Conservation (phyloP, 1,140 invertebrate genomes). For the Phymastichus coffea region DNA sequence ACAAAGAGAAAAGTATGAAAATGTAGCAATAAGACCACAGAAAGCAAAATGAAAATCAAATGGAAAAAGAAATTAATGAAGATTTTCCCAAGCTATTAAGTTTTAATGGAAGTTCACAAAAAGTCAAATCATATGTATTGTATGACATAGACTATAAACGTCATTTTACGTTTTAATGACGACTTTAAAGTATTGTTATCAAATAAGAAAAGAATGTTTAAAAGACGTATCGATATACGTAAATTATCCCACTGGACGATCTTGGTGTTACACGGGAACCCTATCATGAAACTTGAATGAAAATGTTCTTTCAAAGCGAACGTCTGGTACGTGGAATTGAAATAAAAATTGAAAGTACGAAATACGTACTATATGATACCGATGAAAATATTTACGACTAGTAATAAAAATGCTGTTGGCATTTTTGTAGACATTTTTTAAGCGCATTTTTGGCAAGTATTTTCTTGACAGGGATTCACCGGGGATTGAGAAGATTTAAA, state of each 20-base stretch:
- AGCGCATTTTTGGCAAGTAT: not conserved
- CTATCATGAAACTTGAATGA: conserved; percentile 3
- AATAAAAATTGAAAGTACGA: not conserved
- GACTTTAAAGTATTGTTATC: too few relatives aligned
- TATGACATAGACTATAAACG: not conserved
- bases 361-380: too few relatives aligned
- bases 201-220: too few relatives aligned
- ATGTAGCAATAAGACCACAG: conserved; percentile 11
- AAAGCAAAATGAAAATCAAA: not conserved
- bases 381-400: too few relatives aligned
- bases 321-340: not conserved
- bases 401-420: not conserved
- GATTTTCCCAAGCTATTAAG: too few relatives aligned
- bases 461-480: not conserved
- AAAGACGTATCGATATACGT: not conserved
- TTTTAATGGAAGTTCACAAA: not conserved
- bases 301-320: not conserved
- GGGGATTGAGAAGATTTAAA: not conserved
- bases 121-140: too few relatives aligned
- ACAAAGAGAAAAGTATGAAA: conserved; percentile 12
- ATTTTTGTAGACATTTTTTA: conserved; percentile 10
- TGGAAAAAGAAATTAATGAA: not conserved
- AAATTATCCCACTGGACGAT: not conserved
- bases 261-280: not conserved
- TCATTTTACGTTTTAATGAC: not conserved